These are phyloP conservation scores for Metaphire vulgaris DNA, from an alignment of 1,140 invertebrate species.

Conservation along the genomic window DNA sequence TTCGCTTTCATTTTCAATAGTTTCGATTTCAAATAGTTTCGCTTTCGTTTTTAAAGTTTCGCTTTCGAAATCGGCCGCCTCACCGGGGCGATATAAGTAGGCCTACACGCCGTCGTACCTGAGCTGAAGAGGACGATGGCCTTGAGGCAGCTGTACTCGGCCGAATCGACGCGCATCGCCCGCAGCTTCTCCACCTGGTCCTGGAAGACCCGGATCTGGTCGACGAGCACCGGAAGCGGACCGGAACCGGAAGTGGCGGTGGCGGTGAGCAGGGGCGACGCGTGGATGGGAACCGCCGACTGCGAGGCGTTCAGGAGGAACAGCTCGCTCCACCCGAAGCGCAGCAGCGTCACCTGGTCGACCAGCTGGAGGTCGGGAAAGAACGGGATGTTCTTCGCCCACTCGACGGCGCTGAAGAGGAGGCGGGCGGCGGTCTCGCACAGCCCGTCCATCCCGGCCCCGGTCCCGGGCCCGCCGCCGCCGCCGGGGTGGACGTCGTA, in stretches of 20 bases:
- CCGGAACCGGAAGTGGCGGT: conserved; percentile 97
- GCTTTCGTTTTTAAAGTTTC: too few species aligned
- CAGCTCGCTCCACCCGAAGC: conserved; percentile 92
- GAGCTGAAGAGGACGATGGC: conserved; percentile 97
- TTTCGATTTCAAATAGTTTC: too few species aligned
- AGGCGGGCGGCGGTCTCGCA: conserved; percentile 93
- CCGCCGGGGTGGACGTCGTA: conserved; percentile 67
- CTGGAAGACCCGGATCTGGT: conserved; percentile 95
- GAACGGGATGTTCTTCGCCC: conserved; percentile 95
- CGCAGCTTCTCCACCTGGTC: conserved; percentile 98
- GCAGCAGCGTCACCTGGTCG: conserved; percentile 65
- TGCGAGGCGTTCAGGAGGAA: conserved; percentile 96
- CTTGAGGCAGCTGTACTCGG: conserved; percentile 97
- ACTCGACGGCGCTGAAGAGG: conserved; percentile 92
- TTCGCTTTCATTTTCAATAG: too few species aligned
- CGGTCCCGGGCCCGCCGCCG: conserved; percentile 70
- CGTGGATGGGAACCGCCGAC: conserved; percentile 88
- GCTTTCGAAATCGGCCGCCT: too few species aligned
- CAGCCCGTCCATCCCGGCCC: conserved; percentile 70
- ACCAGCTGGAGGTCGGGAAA: conserved; percentile 75
- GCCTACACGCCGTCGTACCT: conserved; percentile 61
- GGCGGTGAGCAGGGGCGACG: conserved; percentile 84
- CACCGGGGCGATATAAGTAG: too few species aligned
- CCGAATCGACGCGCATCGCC: conserved; percentile 90
- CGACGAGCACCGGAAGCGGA: conserved; percentile 93